Evolutionary conservation across 2,797 vertebrate species (phyloP).

Genomic region (Mormyrus proboscirostris): DNA sequence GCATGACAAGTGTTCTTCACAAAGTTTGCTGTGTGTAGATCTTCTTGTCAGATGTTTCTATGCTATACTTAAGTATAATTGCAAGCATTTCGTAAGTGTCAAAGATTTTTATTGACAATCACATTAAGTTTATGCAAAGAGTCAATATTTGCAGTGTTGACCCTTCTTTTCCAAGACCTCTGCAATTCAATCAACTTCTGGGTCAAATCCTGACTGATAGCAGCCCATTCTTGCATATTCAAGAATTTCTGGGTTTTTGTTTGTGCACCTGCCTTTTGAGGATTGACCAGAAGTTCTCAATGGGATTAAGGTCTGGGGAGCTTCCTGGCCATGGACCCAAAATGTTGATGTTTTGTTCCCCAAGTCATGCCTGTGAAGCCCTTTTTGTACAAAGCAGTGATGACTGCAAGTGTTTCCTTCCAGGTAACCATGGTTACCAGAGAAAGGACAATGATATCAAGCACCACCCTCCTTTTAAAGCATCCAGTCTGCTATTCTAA

Average conservation of each 20-base stretch:
- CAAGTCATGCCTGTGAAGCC: neutral
- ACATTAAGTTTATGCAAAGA: neutral
- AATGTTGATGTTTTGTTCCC: neutral
- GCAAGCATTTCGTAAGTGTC: neutral
- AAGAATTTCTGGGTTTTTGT: neutral
- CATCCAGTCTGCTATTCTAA: neutral
- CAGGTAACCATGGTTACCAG: neutral
- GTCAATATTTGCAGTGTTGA: neutral
- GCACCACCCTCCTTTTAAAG: neutral
- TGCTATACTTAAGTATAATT: neutral
- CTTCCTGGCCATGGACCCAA: neutral
- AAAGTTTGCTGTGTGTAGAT: neutral
- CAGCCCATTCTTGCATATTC: neutral
- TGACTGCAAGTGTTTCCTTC: neutral
- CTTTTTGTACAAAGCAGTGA: neutral
- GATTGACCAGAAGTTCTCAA: neutral
- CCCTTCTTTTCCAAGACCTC: neutral
- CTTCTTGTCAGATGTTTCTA: neutral
- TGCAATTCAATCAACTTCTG: neutral
- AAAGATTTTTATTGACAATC: neutral
- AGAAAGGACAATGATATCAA: neutral
- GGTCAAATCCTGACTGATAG: neutral
- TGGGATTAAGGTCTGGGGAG: neutral
- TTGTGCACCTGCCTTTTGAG: neutral
- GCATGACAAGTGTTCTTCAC: neutral